Base-by-base conservation (phyloP, 2,113 vertebrate species). In the Murina feae region DNA sequence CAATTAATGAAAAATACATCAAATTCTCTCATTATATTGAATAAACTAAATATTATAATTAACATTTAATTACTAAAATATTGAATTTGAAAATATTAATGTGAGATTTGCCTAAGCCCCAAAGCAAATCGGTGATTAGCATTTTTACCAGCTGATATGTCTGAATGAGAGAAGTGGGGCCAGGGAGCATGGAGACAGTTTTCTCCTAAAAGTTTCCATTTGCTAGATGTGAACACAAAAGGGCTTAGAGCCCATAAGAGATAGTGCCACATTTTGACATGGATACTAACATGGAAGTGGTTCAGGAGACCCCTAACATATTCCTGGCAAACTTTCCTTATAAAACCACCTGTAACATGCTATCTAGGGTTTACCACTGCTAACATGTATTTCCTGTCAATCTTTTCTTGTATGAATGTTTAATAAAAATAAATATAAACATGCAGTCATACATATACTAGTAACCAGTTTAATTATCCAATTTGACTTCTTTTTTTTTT, bases 41-140 rank as follows among this genome's bases (percentile, higher is more conserved):
- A 74, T 79, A 91, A 85, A 89, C 20, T 69, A 83, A 53, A 17
- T 44, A 94, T 68, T 68, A 89, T 74, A 80, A 35, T 75, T 68
- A 74, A 92, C 72, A 92, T 74, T 89, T 94, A 81, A 81, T 86
- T 80, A 42, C 60, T 85, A 16, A 92, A 79, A 89, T 74, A 81
- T 89, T 80, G 49, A 85, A 35, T 53, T 32, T 85, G 30, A 13
- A 81, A 79, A 94, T 44, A 4, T 4, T 9, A 42, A 25, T 42
- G 71, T 88, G 78, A 91, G 30, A 75, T 75, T 69, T 81, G 80
- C 47, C 39, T 68, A 53, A 85, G 75, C 72, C 35, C 32, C 49
- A 85, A 66, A 86, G 39, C 89, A 94, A 89, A 75, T 74, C 74
- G n/a, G 39, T 81, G n/a, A 58, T 58, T 47, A 58, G 63, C 37